Conservation (phyloP, 2,888 invertebrate genomes). For the Agrotis segetum region DNA sequence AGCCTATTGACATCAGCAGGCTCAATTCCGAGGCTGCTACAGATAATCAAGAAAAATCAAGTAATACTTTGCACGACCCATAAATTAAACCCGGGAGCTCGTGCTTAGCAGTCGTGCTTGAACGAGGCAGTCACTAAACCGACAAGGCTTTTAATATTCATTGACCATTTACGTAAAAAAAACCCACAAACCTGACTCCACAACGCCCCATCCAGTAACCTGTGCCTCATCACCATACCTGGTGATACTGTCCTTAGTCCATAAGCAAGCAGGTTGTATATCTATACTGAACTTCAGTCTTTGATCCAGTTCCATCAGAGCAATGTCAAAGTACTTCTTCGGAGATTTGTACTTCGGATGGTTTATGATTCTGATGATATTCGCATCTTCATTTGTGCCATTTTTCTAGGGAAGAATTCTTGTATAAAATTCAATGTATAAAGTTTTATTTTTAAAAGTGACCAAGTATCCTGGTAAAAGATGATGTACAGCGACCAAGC, state of each 20-base stretch:
- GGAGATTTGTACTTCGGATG: conserved; percentile 78
- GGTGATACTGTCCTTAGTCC: conserved; percentile 67
- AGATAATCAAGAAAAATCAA: too few relatives aligned
- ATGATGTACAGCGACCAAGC: too few relatives aligned
- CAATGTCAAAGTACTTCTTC: conserved; percentile 79
- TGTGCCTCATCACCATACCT: conserved; percentile 67
- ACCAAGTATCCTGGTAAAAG: not conserved
- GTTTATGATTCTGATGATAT: conserved; percentile 69
- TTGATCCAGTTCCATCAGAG: conserved; percentile 73
- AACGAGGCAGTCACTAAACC: too few relatives aligned
- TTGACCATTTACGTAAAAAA: not conserved
- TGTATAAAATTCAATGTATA: too few relatives aligned
- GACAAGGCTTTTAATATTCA: not conserved
- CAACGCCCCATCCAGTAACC: conserved; percentile 81
- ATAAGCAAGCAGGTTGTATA: conserved; percentile 80
- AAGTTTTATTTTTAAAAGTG: not conserved
- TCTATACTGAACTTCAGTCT: conserved; percentile 66
- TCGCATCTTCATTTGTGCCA: conserved; percentile 58
- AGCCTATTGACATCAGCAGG: too few relatives aligned
- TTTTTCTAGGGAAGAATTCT: not conserved
- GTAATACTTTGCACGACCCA: too few relatives aligned
- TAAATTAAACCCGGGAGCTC: too few relatives aligned
- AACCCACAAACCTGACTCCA: conserved; percentile 70
- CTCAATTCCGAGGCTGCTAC: too few relatives aligned
- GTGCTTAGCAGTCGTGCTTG: too few relatives aligned